Conservation (phyloP, 2,797 vertebrate species). For the Leuciscus waleckii region DNA sequence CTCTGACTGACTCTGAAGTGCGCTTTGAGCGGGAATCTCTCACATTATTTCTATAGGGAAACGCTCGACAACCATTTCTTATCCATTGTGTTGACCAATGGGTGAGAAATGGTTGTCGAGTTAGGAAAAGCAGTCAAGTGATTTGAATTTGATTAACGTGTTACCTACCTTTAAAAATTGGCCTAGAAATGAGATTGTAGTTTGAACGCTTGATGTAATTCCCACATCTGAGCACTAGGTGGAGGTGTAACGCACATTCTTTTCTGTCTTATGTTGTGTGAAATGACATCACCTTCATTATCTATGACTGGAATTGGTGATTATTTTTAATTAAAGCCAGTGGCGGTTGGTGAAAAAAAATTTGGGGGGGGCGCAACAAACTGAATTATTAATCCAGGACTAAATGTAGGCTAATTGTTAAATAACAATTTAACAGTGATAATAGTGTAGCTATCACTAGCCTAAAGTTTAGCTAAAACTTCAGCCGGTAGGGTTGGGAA, state of each 20-base stretch:
- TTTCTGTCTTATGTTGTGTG: too few relatives aligned
- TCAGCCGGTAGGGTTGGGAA: too few relatives aligned
- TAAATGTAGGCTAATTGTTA: too few relatives aligned
- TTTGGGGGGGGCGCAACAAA: too few relatives aligned
- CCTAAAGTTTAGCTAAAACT: too few relatives aligned
- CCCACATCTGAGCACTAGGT: constrained; percentile 1
- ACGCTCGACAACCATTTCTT: not conserved
- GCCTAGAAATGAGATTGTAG: not conserved
- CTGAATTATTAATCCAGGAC: too few relatives aligned
- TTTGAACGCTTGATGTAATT: not conserved
- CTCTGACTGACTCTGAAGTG: not conserved
- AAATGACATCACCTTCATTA: not conserved
- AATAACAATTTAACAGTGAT: too few relatives aligned
- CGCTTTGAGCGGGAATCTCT: not conserved
- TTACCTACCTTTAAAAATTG: not conserved
- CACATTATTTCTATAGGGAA: too few relatives aligned
- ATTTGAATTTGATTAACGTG: not conserved
- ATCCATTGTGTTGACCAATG: not conserved
- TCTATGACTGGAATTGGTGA: not conserved
- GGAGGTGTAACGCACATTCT: not conserved
- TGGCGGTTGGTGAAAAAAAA: too few relatives aligned
- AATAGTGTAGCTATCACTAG: too few relatives aligned
- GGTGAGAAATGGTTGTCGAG: not conserved
- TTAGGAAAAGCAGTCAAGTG: not conserved
- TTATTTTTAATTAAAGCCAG: not conserved